A percentile compares a stretch with the other conserved stretches of the same genome.
These are phyloP conservation scores for Phortica magna DNA, from an alignment of 2,888 invertebrate species.

Conservation along the genomic window DNA sequence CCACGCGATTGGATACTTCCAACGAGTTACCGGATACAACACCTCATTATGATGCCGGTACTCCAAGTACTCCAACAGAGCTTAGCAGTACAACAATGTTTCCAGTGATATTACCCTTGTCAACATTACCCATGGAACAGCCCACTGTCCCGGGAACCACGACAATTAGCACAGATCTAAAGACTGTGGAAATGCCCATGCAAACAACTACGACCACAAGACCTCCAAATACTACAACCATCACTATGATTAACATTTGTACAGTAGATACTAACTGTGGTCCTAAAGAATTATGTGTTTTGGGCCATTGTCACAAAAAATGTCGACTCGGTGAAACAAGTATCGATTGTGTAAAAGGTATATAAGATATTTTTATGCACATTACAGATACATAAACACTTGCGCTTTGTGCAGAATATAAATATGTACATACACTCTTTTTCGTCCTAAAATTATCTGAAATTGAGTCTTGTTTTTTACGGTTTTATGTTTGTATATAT, in stretches of 20 bases:
- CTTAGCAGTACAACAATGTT: slow-evolving; percentile 45
- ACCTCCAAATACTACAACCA: slow-evolving; percentile 61
- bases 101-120: slow-evolving; percentile 51
- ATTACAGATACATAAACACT: neutral
- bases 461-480: neutral
- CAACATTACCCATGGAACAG: slow-evolving; percentile 56
- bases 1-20: slow-evolving; percentile 76
- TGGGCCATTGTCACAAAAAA: slow-evolving; percentile 80
- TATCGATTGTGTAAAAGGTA: slow-evolving; percentile 76
- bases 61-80: slow-evolving; percentile 43
- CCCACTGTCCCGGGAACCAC: slow-evolving; percentile 67
- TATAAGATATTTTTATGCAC: slow-evolving; percentile 51
- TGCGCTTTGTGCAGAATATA: slow-evolving; percentile 30
- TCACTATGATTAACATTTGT: slow-evolving; percentile 79
- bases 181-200: slow-evolving; percentile 56
- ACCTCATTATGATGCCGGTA: slow-evolving; percentile 42
- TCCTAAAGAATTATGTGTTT: slow-evolving; percentile 81
- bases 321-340: slow-evolving; percentile 56
- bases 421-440: slow-evolving; percentile 23
- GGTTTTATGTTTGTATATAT: slow-evolving; percentile 38
- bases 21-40: slow-evolving; percentile 67
- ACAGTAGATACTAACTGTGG: slow-evolving; percentile 81
- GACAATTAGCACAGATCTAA: slow-evolving; percentile 48
- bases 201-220: slow-evolving; percentile 61
- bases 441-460: slow-evolving; percentile 36